Conservation (phyloP, 2,113 vertebrate genomes). For the Microcebus lehilahytsara region DNA sequence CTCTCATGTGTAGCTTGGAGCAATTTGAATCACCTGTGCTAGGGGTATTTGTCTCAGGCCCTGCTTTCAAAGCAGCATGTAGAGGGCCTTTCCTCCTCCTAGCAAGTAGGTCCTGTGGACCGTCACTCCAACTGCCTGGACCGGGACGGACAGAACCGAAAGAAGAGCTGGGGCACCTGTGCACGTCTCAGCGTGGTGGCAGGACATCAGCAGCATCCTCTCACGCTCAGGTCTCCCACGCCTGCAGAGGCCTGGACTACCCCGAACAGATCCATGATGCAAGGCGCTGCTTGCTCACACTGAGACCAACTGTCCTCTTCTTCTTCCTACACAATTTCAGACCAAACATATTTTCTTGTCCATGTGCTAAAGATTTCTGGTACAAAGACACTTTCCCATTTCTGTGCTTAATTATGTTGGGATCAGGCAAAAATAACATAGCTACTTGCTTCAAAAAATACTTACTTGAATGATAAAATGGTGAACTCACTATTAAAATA, state of each 20-base stretch:
- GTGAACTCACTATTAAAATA: background rate
- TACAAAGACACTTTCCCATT: background rate
- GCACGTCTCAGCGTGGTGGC: background rate
- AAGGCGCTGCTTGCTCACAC: background rate
- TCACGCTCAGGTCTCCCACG: background rate
- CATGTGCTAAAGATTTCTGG: background rate
- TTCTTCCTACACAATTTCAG: background rate
- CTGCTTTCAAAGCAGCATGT: background rate
- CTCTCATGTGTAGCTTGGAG: background rate
- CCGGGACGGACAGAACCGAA: background rate
- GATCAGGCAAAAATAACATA: background rate
- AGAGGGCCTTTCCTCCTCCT: background rate
- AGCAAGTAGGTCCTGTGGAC: rapidly evolving
- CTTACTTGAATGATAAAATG: background rate
- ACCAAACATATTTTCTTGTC: background rate
- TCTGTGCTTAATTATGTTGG: background rate
- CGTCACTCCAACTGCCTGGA: background rate
- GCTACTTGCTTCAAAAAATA: background rate
- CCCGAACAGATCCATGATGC: too few relatives aligned
- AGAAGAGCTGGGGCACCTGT: too few relatives aligned
- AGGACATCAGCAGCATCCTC: background rate
- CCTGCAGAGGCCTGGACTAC: background rate
- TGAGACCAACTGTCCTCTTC: background rate
- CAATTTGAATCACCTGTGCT: background rate
- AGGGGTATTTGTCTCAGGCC: background rate